Evolutionary conservation across 2,888 invertebrate genomes (phyloP), one percentile per base, ranked within the genome.

Genomic region (Callinectes sapidus): DNA sequence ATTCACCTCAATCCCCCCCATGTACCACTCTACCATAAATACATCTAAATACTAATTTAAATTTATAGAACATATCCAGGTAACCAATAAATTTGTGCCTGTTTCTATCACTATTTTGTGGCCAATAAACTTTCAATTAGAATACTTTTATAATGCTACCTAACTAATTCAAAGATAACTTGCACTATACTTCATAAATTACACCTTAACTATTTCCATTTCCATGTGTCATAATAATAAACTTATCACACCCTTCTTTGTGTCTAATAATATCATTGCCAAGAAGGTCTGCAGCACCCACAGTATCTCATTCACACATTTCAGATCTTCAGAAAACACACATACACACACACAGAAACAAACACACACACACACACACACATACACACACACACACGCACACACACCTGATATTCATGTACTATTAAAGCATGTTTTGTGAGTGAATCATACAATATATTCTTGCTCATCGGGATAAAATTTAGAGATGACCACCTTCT

Each of bases 311-410:
- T 71, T 28, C 71, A 71, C 71, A 86, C 86, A 39, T 6, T n/a
- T 23, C 86, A 86, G 42, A 42, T 23, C 86, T 42, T 42, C 18
- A 85, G 32, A 32, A 85, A 13, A 28, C 77, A 77, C 32, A 28
- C 8, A 10, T n/a, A 77, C 23, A 8, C 32, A 77, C 77, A 16
- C 77, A 28, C 32, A 85, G 2, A 23, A n/a, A n/a, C 23, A 42
- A 23, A 86, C 35, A 86, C 86, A 86, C 71, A 71, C 71, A 71
- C 71, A 86, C 85, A 86, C 85, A 86, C 35, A 86, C 85, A 86
- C 23, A 23, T 28, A 23, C 23, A 23, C 16, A 39, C 10, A 86
- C 16, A 28, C 61, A 55, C 88, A 55, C 88, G 32, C 61, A 89
- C 61, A 89, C 89, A 61, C 61, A 89, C 35, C 8, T 3, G n/a